Evolutionary conservation across 1,140 invertebrate genomes (phyloP).

Genomic region (Drosophila suzukii): DNA sequence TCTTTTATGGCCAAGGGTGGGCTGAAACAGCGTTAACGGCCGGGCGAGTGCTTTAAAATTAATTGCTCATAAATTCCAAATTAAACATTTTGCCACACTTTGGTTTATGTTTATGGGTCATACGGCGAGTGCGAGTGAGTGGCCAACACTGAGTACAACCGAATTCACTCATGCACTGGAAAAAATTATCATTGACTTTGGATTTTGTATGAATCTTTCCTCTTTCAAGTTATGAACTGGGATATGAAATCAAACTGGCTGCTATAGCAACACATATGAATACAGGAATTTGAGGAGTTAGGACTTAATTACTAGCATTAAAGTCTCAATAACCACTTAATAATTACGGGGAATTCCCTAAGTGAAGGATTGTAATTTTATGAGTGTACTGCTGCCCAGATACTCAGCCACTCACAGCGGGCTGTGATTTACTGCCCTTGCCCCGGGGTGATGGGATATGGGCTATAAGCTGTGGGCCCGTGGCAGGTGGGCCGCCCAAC

Average conservation of each 20-base stretch:
- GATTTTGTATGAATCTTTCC: background rate
- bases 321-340: background rate
- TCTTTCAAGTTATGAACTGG: background rate
- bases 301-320: background rate
- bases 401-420: slow-evolving; percentile 39
- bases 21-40: slow-evolving; percentile 16
- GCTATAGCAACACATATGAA: no score
- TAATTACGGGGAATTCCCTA: background rate
- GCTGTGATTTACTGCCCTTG: slow-evolving; percentile 67
- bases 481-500: slow-evolving; percentile 61
- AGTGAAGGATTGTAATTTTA: background rate
- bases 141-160: slow-evolving; percentile 39
- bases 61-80: slow-evolving; percentile 82
- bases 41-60: slow-evolving; percentile 72
- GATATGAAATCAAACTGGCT: no score
- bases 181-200: background rate
- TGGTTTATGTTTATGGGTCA: slow-evolving; percentile 72
- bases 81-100: slow-evolving; percentile 81
- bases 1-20: slow-evolving; percentile 41
- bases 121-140: slow-evolving; percentile 49
- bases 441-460: slow-evolving; percentile 34
- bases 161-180: slow-evolving; percentile 6
- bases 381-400: slow-evolving; percentile 27
- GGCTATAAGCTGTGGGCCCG: slow-evolving; percentile 18
- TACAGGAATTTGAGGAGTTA: background rate